Base-by-base conservation (phyloP, 2,888 invertebrate species). In the Miltochrista miniata region DNA sequence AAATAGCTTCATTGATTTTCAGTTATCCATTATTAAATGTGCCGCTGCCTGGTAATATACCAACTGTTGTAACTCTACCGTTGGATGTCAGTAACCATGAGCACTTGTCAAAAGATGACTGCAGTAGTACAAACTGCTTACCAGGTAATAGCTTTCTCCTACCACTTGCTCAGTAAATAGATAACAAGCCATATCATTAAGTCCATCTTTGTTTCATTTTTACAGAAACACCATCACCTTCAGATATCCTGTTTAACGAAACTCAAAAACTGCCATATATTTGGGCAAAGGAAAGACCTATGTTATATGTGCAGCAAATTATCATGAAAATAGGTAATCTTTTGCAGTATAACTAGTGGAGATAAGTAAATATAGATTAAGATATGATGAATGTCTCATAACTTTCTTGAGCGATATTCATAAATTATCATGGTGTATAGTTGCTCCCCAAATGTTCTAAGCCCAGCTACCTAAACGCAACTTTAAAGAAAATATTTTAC, bases 21-120 rank as follows among this genome's bases (percentile, higher is more conserved):
- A 98, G 98, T 81, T 96, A 95, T 80, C 98, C 98, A 0, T 84
- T 98, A 55, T 88, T 97, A 63, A 96, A 96, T 90, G 93, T 98
- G 56, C 98, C 98, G 2, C 92, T 98, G 71, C 97, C 98, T 13
- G 98, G 98, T 54, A 98, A 97, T 73, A 95, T 96, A 64, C 98
- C 98, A 10, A 95, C 95, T 40, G 93, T 94, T 72, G 91, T 95
- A 40, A 92, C 93, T 72, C 74, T 94, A 33, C 93, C 94, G 30
- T 58, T 83, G 45, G 65, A 78, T 40, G 53, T 64, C 10, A 73
- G 70, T 37, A 66, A 72, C 56, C 48, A 61, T 12, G 63, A 72
- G 40, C 64, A 68, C 36, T 42, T 62, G 10, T 54, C 56, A 40
- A 72, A 65, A 49, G 42, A 53, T 7, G 76, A 80, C 29, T 88